Evolutionary conservation across 2,797 vertebrate species (phyloP).

Genomic region (Halcyon leucocephala): DNA sequence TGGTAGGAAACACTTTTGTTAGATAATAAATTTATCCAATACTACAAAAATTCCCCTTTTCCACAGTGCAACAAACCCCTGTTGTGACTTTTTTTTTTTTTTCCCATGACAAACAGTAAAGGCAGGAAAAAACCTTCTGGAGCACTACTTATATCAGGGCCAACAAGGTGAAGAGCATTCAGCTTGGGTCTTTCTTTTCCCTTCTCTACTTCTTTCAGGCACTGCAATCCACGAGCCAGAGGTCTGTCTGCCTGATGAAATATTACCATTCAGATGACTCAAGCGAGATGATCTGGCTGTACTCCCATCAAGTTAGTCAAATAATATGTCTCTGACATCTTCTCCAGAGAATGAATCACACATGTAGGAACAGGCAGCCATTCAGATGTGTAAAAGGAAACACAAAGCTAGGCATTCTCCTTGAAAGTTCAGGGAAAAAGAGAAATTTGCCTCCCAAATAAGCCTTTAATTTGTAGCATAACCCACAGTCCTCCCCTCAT

Average conservation of each 20-base stretch:
- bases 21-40: background rate
- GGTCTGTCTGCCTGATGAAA: background rate
- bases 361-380: background rate
- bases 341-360: background rate
- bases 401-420: background rate
- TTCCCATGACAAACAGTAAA: background rate
- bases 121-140: background rate
- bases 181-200: background rate
- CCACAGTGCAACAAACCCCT: background rate
- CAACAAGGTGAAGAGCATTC: background rate
- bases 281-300: background rate
- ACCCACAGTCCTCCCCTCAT: background rate
- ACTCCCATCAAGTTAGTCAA: background rate
- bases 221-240: fast-evolving
- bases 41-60: background rate
- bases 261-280: background rate
- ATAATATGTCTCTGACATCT: background rate
- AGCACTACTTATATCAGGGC: background rate
- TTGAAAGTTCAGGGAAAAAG: background rate
- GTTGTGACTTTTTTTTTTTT: background rate
- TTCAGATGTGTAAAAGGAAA: background rate
- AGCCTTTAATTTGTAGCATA: background rate
- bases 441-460: background rate
- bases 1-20: background rate
- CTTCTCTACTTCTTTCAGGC: background rate